Evolutionary conservation across 23 tunicate species (phyloP), one percentile per base, ranked within the genome.

Genomic region (Corella eumyota): DNA sequence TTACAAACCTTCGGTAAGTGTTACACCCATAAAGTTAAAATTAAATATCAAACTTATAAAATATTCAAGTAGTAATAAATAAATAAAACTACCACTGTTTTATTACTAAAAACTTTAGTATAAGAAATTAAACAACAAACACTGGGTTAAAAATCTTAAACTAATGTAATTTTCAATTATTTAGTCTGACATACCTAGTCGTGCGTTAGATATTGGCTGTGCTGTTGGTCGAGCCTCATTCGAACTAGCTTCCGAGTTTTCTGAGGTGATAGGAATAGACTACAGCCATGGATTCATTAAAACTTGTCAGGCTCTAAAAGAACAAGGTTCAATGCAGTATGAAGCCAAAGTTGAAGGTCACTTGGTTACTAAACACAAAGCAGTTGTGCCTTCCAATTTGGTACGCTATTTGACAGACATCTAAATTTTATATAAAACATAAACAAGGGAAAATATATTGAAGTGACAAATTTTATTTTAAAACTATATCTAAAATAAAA

Each of bases 181-280:
- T 32, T 26, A 74, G 80, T 6, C 64, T 17, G 17, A 35, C 3
- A 58, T 67, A 7, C 67, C 83, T 30, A 66, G 33, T 20, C 65
- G 92, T 25, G 78, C 92, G 30, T 56, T 84, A 61, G 94, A 84
- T 50, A 70, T 84, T 13, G 94, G 94, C 17, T 84, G 94, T 68
- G 94, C 94, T 9, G 94, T 84, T 58, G 94, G 94, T 23, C 35
- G 83, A 28, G 74, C 94, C 15, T 64, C 94, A 32, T 84, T 84
- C 37, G 83, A 75, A 50, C 75, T 84, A 29, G 78, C 83, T 1
- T 25, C 56, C 17, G 27, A 33, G 38, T 84, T 76, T 44, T 13
- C 33, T 5, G 83, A 84, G 46, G 78, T 74, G 7, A 56, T 84
- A 17, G 94, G 94, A 13, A 84, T 84, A 17, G 94, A 84, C 44